Percentiles rank a stretch among this genome's conserved stretches.
These are phyloP conservation scores for Oreochromis mossambicus DNA, from an alignment of 2,797 vertebrate genomes.

Conservation along the genomic window DNA sequence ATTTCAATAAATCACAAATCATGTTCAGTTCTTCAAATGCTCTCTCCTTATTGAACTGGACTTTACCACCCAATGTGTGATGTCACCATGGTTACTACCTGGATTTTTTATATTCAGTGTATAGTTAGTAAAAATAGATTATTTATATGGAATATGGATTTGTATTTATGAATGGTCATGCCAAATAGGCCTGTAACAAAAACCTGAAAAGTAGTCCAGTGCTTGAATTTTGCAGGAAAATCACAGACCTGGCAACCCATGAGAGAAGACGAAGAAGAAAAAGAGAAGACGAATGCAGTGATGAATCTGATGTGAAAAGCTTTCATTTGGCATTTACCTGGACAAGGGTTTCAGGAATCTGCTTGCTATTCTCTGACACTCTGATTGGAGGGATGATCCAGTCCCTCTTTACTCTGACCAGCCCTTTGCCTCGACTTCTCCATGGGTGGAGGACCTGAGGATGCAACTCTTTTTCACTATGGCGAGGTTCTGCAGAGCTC, in stretches of 20 bases:
- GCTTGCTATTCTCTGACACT: conserved; percentile 90
- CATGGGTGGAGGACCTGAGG: conserved; percentile 68
- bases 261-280: neutral
- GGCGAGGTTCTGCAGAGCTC: conserved; percentile 23
- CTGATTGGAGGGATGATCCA: conserved; percentile 98
- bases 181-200: neutral
- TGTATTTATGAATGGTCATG: neutral
- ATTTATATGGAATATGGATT: neutral
- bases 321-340: conserved; percentile 76
- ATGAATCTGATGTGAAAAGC: neutral
- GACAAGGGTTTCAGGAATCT: conserved; percentile 87
- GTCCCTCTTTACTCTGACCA: conserved; percentile 84
- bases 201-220: neutral
- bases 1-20: neutral
- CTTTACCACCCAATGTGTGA: neutral
- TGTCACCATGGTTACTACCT: neutral
- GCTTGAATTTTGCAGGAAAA: neutral
- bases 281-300: neutral
- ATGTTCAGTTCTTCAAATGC: neutral
- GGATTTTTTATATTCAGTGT: neutral
- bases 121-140: neutral
- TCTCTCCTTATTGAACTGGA: neutral
- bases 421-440: conserved; percentile 42
- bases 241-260: neutral
- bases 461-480: conserved; percentile 1